These are phyloP conservation scores for Sceloporus tristichus DNA, from an alignment of 2,113 vertebrate species.

Conservation along the genomic window DNA sequence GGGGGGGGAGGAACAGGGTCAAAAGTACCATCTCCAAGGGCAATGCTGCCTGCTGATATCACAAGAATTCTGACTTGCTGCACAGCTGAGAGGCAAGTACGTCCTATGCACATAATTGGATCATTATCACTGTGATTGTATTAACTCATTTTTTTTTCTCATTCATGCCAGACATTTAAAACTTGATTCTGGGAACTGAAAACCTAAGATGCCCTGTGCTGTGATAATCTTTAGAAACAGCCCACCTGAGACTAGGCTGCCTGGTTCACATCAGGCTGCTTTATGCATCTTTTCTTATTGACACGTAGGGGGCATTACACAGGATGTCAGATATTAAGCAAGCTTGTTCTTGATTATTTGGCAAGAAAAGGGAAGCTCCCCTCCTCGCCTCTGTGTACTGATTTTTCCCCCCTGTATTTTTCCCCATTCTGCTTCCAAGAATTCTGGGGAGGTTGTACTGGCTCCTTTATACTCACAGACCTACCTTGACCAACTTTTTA, in stretches of 20 bases:
- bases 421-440: not conserved
- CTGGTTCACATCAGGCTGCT: constrained; percentile 17
- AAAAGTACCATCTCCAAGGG: constrained; percentile 44
- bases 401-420: not conserved
- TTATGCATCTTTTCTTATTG: constrained; percentile 33
- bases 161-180: constrained; percentile 63
- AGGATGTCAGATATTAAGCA: constrained; percentile 14
- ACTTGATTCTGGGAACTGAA: constrained; percentile 65
- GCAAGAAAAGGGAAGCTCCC: not conserved
- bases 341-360: constrained; percentile 34
- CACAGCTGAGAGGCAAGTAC: constrained; percentile 59
- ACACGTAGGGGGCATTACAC: not conserved
- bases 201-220: constrained; percentile 50
- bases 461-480: not conserved
- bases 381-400: not conserved
- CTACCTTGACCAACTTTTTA: not conserved
- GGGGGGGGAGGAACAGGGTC: not conserved
- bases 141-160: constrained; percentile 57
- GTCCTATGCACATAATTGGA: constrained; percentile 50
- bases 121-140: constrained; percentile 65
- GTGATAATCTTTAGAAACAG: constrained; percentile 59
- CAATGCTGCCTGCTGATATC: constrained; percentile 58
- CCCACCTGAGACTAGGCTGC: constrained; percentile 34
- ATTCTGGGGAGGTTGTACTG: not conserved
- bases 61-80: constrained; percentile 58